Evolutionary conservation across 2,888 invertebrate genomes (phyloP).

Genomic region (Oasisia sp.): DNA sequence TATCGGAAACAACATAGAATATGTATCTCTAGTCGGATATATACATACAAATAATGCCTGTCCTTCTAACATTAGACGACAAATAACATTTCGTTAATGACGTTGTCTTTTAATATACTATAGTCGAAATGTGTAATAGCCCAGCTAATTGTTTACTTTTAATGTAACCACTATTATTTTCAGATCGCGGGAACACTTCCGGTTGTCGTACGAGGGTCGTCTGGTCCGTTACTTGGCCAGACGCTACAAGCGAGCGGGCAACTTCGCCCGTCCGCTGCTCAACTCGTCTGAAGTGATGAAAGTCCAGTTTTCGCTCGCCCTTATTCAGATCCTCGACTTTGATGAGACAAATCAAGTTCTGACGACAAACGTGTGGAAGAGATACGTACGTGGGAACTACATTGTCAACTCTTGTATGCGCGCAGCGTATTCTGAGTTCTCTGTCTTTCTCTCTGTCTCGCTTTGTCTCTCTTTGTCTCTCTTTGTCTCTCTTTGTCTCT

Average conservation of each 20-base stretch:
- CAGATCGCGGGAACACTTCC: slow-evolving; percentile 36
- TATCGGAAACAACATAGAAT: no score
- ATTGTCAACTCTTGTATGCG: neutral
- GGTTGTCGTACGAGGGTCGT: slow-evolving; percentile 59
- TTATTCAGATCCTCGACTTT: slow-evolving; percentile 43
- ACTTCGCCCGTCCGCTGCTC: slow-evolving; percentile 34
- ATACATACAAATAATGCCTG: no score
- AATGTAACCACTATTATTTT: neutral
- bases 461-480: no score
- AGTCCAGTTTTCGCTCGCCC: slow-evolving; percentile 40
- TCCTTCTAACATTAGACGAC: no score
- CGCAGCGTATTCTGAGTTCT: neutral
- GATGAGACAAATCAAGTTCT: slow-evolving; percentile 43
- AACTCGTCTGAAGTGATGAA: slow-evolving; percentile 34
- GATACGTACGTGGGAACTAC: slow-evolving; percentile 38
- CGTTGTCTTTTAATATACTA: no score
- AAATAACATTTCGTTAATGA: no score
- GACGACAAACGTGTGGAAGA: slow-evolving; percentile 41
- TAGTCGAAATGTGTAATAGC: neutral
- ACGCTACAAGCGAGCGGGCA: slow-evolving; percentile 36
- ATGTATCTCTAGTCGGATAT: no score
- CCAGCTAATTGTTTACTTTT: neutral
- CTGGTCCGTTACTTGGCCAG: slow-evolving; percentile 55
- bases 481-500: no score
- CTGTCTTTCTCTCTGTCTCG: no score